A percentile compares a stretch with the other conserved stretches of the same genome.
phyloP scores from a whole-genome alignment of 2,113 vertebrate species.

The Phalacrocorax aristotelis region DNA sequence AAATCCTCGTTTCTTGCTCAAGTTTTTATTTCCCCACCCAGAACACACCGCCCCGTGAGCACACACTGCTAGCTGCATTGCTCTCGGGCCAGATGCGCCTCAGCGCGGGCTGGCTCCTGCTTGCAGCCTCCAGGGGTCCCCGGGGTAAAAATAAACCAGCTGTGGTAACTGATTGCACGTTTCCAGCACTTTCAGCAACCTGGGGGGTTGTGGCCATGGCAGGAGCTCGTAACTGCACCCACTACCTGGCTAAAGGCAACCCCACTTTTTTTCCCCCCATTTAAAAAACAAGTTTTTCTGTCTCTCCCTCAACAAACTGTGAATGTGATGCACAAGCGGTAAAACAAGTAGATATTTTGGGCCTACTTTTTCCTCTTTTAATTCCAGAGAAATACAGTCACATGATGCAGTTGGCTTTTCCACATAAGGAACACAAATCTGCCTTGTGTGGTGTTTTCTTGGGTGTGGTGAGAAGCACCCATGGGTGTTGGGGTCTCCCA shows the following conservation, averaged over 20 bases:
- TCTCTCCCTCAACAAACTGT: not conserved
- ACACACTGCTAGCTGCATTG: fast-evolving
- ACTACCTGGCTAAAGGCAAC: not conserved
- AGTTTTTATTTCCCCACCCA: not conserved
- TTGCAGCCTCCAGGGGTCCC: not conserved
- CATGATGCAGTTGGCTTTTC: not conserved
- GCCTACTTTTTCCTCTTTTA: not conserved
- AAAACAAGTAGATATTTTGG: not conserved
- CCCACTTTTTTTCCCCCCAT: not conserved
- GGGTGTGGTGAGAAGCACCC: not conserved
- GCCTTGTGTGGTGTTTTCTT: not conserved
- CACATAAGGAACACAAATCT: not conserved
- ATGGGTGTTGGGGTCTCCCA: not conserved
- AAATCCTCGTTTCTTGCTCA: not conserved
- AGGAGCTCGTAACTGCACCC: fast-evolving
- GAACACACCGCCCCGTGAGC: not conserved
- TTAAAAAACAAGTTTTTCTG: not conserved
- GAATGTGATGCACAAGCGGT: not conserved
- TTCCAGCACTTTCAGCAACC: not conserved
- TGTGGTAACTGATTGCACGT: not conserved
- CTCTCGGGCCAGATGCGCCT: not conserved
- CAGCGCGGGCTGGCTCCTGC: not conserved
- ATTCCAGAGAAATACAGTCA: not conserved
- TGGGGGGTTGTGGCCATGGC: not conserved
- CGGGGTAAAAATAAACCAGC: not conserved